Conservation (phyloP, 2,113 vertebrate species). For the Hippolais icterina region DNA sequence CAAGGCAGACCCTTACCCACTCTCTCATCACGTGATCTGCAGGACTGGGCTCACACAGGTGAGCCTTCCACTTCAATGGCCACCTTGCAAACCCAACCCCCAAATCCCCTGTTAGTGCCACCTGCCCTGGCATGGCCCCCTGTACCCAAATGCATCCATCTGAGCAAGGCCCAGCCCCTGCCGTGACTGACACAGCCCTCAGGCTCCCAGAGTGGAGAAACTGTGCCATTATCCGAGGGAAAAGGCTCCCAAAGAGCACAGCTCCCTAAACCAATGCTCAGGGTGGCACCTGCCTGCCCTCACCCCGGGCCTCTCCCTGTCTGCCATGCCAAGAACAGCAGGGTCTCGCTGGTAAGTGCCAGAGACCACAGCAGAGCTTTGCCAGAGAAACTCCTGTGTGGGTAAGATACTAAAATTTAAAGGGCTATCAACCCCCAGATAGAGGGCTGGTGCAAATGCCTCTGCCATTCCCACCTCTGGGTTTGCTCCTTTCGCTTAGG, state of each 20-base stretch:
- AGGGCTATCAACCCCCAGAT: not conserved
- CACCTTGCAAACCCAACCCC: not conserved
- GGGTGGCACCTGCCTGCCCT: not conserved
- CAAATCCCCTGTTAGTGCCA: not conserved
- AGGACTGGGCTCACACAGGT: accelerated
- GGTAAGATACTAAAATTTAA: not conserved
- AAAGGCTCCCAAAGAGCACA: not conserved
- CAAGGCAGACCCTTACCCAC: not conserved
- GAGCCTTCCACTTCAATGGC: not conserved
- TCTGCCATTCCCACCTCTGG: not conserved
- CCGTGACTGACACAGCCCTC: accelerated
- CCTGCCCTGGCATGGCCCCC: not conserved
- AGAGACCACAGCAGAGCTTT: not conserved
- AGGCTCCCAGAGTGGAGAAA: not conserved
- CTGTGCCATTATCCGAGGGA: accelerated
- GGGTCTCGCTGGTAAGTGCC: accelerated
- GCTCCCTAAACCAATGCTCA: accelerated
- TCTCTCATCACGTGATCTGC: accelerated
- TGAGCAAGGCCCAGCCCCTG: not conserved
- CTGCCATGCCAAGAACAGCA: not conserved
- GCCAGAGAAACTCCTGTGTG: not conserved
- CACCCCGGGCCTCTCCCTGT: not conserved
- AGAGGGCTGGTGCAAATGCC: not conserved
- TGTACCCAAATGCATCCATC: not conserved
- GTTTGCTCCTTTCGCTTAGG: not conserved